Evolutionary conservation across 2,888 invertebrate species (phyloP), one percentile per base, ranked within the genome.

Genomic region (Stratiomys singularior): DNA sequence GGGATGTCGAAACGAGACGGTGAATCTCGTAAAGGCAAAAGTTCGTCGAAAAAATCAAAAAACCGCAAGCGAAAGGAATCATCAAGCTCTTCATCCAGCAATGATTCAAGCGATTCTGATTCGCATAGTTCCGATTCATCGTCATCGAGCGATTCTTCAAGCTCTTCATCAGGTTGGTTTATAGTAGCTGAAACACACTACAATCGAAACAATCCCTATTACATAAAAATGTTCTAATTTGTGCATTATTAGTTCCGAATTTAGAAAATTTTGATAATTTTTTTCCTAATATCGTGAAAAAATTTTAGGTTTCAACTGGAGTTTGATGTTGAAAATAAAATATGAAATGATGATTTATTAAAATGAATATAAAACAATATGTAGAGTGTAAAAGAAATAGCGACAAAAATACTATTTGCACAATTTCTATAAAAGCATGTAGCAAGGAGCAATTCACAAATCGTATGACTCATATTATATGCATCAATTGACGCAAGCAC

Each of bases 71-170:
- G 91, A 79, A 91, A 91, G 83, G 90, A 90, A 85, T 90, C 87
- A 25, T 86, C 87, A 18, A 87, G 87, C 28, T 86, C 86, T 46
- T 86, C 86, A 21, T 60, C 60, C 23, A 87, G 87, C 76, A 87
- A 87, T 71, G 79, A 79, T 25, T 88, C 88, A 1, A 87, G 86
- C 44, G 87, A 91, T 28, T 92, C 92, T 0, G 92, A 92, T 66
- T 92, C 92, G 0, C 91, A 90, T 77, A 92, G 92, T 27, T 92
- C 92, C 18, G 92, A 92, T 56, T 92, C 92, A 15, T 90, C 91
- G 72, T 90, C 89, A 81, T 90, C 90, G 0, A 90, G 90, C 1
- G 78, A 78, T 9, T 69, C 74, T 21, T 69, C 77, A 47, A 78
- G 78, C 60, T 77, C 78, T 21, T 76, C 78, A 21, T 74, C 79